phyloP scores from a whole-genome alignment of 64 coral and sea anemone species.

The Actinia equina region DNA sequence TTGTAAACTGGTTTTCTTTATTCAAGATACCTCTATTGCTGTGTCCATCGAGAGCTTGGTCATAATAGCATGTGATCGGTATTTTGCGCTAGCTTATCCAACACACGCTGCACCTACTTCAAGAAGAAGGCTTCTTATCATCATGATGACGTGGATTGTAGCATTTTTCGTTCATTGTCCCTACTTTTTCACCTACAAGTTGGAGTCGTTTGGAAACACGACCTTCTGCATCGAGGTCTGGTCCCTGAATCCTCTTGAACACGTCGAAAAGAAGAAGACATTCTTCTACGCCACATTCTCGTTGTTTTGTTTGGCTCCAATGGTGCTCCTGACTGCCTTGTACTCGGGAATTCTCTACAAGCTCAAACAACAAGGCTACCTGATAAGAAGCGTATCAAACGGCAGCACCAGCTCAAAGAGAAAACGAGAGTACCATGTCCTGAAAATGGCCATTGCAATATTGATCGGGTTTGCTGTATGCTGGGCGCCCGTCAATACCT shows the following conservation, averaged over 20 bases:
- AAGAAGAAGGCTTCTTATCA: conserved; percentile 6
- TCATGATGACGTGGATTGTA: conserved; percentile 23
- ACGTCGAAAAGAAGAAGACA: neutral
- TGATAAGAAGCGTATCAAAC: conserved; percentile 13
- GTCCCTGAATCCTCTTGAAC: neutral
- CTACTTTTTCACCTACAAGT: neutral
- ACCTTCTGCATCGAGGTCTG: neutral
- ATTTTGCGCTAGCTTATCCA: conserved; percentile 14
- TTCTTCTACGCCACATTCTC: neutral
- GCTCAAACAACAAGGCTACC: conserved; percentile 27
- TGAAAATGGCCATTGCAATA: conserved; percentile 31
- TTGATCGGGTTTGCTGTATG: conserved; percentile 13
- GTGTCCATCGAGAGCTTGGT: conserved; percentile 15
- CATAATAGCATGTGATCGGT: conserved; percentile 16
- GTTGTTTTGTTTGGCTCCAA: neutral
- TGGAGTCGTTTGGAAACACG: neutral
- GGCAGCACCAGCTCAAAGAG: conserved; percentile 3
- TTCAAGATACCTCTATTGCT: conserved; percentile 19
- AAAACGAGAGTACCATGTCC: conserved; percentile 19
- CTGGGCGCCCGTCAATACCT: conserved; percentile 29
- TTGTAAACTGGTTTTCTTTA: conserved; percentile 12
- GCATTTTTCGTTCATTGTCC: conserved; percentile 9
- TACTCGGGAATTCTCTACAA: conserved; percentile 26
- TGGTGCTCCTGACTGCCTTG: neutral
- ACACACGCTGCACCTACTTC: conserved; percentile 11